A percentile compares a stretch with the other conserved stretches of the same genome.
Evolutionary conservation across 2,797 vertebrate species (phyloP).

Genomic region (Catharus ustulatus): DNA sequence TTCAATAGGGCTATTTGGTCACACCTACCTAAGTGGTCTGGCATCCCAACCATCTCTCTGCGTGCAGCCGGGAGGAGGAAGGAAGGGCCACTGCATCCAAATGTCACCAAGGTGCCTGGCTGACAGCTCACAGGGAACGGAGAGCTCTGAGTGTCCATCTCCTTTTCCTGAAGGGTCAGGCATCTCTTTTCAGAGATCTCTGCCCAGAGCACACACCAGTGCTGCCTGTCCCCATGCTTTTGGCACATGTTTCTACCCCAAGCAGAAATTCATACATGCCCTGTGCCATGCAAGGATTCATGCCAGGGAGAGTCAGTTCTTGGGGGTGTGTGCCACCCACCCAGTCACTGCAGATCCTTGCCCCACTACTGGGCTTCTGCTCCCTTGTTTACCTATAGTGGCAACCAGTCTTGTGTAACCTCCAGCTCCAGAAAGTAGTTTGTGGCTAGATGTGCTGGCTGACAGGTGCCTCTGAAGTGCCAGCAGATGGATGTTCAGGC

Average conservation of each 20-base stretch:
- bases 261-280: neutral
- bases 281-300: neutral
- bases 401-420: neutral
- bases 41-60: slow-evolving; percentile 18
- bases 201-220: neutral
- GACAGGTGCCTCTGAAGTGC: neutral
- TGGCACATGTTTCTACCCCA: neutral
- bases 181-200: neutral
- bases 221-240: neutral
- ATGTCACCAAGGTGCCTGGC: neutral
- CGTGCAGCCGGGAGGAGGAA: neutral
- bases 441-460: neutral
- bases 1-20: slow-evolving; percentile 38
- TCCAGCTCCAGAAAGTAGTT: neutral
- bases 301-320: neutral
- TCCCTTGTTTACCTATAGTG: accelerated
- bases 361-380: neutral
- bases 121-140: neutral
- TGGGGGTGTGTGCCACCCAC: neutral
- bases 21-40: slow-evolving; percentile 47
- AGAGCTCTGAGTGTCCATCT: neutral
- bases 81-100: neutral
- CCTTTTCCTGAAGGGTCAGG: neutral
- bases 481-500: neutral
- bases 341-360: neutral